Evolutionary conservation across 2,888 invertebrate genomes (phyloP).

Genomic region (Linnaemya vulpina): DNA sequence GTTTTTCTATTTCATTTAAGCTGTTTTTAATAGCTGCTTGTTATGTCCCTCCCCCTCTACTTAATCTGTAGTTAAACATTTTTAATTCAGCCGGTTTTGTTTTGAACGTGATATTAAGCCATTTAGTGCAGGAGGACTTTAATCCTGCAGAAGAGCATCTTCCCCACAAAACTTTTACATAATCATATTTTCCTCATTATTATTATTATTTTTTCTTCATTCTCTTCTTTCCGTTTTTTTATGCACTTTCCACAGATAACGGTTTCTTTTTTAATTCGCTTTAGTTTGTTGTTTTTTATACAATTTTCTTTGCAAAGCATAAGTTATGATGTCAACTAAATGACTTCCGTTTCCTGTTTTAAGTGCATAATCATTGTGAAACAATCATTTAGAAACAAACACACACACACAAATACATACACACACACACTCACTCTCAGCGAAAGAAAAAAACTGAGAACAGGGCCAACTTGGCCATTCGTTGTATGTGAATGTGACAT

Average conservation of each 20-base stretch:
- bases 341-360: constrained; percentile 64
- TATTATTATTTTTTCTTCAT: background rate
- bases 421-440: no score
- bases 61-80: background rate
- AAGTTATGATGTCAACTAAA: constrained; percentile 61
- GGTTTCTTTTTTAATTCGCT: constrained; percentile 21
- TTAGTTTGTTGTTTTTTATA: constrained; percentile 7
- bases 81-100: constrained; percentile 23
- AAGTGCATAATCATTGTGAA: constrained; percentile 15
- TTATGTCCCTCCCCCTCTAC: background rate
- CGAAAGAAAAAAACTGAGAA: background rate
- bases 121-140: constrained; percentile 16
- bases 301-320: constrained; percentile 49
- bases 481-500: no score
- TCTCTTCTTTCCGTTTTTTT: background rate
- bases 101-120: constrained; percentile 34
- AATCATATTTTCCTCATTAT: constrained; percentile 34
- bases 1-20: background rate
- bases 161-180: constrained; percentile 5
- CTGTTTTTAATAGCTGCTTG: background rate
- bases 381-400: background rate
- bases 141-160: constrained; percentile 3
- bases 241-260: constrained; percentile 1
- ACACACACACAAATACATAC: no score
- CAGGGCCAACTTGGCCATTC: no score